Evolutionary conservation across 1,140 invertebrate species (phyloP).

Genomic region (Zaprionus ghesquierei): DNA sequence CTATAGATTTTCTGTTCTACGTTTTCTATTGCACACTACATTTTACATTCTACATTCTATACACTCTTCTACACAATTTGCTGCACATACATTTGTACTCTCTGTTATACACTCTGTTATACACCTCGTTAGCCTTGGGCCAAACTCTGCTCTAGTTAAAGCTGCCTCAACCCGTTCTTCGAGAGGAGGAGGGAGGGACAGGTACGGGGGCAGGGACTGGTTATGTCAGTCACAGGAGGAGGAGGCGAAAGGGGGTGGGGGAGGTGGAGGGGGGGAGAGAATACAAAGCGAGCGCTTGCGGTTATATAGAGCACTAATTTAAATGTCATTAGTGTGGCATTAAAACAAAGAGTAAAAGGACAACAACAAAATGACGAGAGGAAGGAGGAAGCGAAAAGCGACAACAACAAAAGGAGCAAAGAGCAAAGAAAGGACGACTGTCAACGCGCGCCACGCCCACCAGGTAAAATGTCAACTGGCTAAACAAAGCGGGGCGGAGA

Average conservation of each 20-base stretch:
- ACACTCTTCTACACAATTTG: too few relatives aligned
- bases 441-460: slow-evolving; percentile 54
- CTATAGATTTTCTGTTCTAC: too few relatives aligned
- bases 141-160: neutral
- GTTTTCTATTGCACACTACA: too few relatives aligned
- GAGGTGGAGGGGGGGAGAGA: too few relatives aligned
- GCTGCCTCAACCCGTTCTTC: neutral
- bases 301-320: slow-evolving; percentile 75
- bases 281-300: slow-evolving; percentile 52
- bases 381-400: neutral
- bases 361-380: slow-evolving; percentile 16
- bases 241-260: slow-evolving; percentile 10
- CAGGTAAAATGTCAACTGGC: slow-evolving; percentile 53
- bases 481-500: slow-evolving; percentile 4
- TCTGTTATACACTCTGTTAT: neutral
- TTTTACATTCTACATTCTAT: too few relatives aligned
- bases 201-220: neutral
- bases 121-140: neutral
- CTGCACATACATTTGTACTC: too few relatives aligned
- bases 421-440: slow-evolving; percentile 31
- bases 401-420: slow-evolving; percentile 35
- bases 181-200: neutral
- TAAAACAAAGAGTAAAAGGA: slow-evolving; percentile 62
- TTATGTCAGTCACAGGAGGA: neutral
- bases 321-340: slow-evolving; percentile 74